These are phyloP conservation scores for Plectropomus leopardus DNA, from an alignment of 2,113 vertebrate species.

Conservation along the genomic window DNA sequence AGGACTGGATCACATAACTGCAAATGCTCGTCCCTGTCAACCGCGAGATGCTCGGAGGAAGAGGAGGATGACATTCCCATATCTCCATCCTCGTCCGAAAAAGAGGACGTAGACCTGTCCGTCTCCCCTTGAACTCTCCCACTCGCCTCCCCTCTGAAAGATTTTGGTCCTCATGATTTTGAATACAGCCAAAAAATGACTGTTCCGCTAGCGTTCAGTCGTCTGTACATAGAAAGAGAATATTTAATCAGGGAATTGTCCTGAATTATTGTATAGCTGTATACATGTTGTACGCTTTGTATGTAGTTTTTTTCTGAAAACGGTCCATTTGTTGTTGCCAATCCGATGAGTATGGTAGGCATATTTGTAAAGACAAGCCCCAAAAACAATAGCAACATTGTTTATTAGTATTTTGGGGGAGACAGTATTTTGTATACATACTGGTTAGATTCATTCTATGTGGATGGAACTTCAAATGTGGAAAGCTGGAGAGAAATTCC, in stretches of 20 bases:
- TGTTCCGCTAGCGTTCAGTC: slow-evolving; percentile 71
- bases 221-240: slow-evolving; percentile 84
- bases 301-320: slow-evolving; percentile 85
- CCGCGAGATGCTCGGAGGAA: slow-evolving; percentile 92
- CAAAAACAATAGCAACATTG: slow-evolving; percentile 64
- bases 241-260: slow-evolving; percentile 80
- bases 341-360: slow-evolving; percentile 65
- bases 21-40: slow-evolving; percentile 94
- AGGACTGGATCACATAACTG: slow-evolving; percentile 88
- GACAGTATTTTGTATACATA: slow-evolving; percentile 74
- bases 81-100: slow-evolving; percentile 96
- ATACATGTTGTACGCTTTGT: slow-evolving; percentile 85
- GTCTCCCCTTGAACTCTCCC: slow-evolving; percentile 87
- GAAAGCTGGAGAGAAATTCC: slow-evolving; percentile 47
- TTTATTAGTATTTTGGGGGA: slow-evolving; percentile 73
- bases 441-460: slow-evolving; percentile 72
- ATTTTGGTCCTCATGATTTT: slow-evolving; percentile 66
- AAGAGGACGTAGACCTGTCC: slow-evolving; percentile 94
- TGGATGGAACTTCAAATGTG: slow-evolving; percentile 67
- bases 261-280: slow-evolving; percentile 85
- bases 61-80: slow-evolving; percentile 93
- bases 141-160: slow-evolving; percentile 33
- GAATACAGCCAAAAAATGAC: slow-evolving; percentile 81
- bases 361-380: slow-evolving; percentile 71
- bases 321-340: slow-evolving; percentile 74